phyloP scores from a whole-genome alignment of 2,113 vertebrate species.

The Mesitornis unicolor region DNA sequence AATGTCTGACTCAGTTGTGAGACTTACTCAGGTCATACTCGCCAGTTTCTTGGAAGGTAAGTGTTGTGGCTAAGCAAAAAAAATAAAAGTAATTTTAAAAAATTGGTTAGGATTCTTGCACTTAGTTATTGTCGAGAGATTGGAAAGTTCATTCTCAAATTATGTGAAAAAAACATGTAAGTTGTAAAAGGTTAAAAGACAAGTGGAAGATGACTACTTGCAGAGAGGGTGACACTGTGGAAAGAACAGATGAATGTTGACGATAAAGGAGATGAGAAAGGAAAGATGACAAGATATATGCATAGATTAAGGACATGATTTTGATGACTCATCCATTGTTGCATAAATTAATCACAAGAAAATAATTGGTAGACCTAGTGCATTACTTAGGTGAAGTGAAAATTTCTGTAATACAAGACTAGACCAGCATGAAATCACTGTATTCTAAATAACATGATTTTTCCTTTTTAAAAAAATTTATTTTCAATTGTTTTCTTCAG shows the following conservation, averaged over 20 bases:
- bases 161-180: not conserved
- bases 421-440: not conserved
- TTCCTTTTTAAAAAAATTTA: not conserved
- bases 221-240: not conserved
- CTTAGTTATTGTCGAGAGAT: not conserved
- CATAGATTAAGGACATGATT: not conserved
- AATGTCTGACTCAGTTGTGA: not conserved
- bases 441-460: not conserved
- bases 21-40: not conserved
- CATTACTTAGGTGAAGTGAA: not conserved
- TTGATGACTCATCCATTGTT: not conserved
- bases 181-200: not conserved
- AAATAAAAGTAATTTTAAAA: not conserved
- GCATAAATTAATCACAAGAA: not conserved
- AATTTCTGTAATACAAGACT: not conserved
- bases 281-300: not conserved
- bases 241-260: not conserved
- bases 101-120: not conserved
- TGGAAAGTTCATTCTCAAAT: not conserved
- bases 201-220: not conserved
- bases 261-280: not conserved
- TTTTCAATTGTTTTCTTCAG: not conserved
- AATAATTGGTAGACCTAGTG: not conserved
- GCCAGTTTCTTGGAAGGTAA: not conserved
- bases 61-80: not conserved